Base-by-base conservation (phyloP, 2,113 vertebrate genomes). In the Stegastes partitus region DNA sequence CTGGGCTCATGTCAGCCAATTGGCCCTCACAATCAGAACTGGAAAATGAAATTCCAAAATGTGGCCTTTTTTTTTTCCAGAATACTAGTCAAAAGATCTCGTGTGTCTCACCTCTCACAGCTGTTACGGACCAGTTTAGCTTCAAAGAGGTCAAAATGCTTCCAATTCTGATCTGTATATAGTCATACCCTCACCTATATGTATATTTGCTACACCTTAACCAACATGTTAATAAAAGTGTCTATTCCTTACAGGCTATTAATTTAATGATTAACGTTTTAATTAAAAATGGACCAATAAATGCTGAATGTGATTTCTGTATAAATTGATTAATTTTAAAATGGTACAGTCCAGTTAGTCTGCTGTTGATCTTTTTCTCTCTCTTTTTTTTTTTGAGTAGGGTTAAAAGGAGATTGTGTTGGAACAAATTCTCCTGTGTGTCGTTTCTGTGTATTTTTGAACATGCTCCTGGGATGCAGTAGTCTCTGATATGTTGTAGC, bases 141-240 rank as follows among this genome's bases (percentile, higher is more conserved):
- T 72, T 72, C 56, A 57, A 6, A 72, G 22, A 79, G 70, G 68
- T 90, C 62, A 58, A 77, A 63, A 37, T 19, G 0, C 26, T 14
- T 18, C 51, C 23, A 45, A 34, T 39, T n/a, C 39, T 72, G 31
- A 55, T 19, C 37, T 93, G 87, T 88, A 88, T 72, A 92, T 90
- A 89, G 19, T 63, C 19, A 51, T 56, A 4, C 9, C 72, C 25
- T 76, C 39, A 49, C 42, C 19, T 37, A 19, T 61, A 18, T 58
- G 51, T 80, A 85, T 89, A 80, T 92, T 84, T 71, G 45, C 69
- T 56, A 39, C 28, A 55, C 23, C 39, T 68, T 10, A 68, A 68
- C 31, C 18, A 64, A 3, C n/a, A 22, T 63, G 57, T 67, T 57
- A 56, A 62, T 76, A 10, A 50, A 85, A 64, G 58, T 64, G 21